Evolutionary conservation across 1,140 invertebrate genomes (phyloP).

Genomic region (Bombyx mandarina): DNA sequence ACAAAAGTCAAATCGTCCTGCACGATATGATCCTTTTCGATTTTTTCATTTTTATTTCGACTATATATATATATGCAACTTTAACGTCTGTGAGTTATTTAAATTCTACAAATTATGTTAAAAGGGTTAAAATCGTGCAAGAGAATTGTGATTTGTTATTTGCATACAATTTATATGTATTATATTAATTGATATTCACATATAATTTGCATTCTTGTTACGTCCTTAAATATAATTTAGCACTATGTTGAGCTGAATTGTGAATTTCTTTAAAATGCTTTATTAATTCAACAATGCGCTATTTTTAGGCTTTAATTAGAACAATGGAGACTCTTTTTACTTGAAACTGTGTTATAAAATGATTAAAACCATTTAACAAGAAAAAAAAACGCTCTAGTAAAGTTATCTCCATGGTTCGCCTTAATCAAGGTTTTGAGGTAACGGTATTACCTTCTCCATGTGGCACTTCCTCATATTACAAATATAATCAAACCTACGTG

Average conservation of each 20-base stretch:
- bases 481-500: slow-evolving; percentile 69
- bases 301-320: slow-evolving; percentile 17
- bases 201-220: slow-evolving; percentile 5
- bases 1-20: slow-evolving; percentile 33
- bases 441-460: slow-evolving; percentile 61
- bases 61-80: background rate
- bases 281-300: slow-evolving; percentile 34
- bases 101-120: too few species aligned
- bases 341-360: slow-evolving; percentile 2
- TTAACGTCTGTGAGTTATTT: too few species aligned
- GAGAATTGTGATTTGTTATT: slow-evolving; percentile 20
- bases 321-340: slow-evolving; percentile 21
- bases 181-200: slow-evolving; percentile 44
- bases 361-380: slow-evolving; percentile 4
- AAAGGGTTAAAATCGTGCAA: slow-evolving; percentile 20
- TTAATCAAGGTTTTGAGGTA: slow-evolving; percentile 58
- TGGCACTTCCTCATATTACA: slow-evolving; percentile 64
- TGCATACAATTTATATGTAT: slow-evolving; percentile 39
- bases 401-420: slow-evolving; percentile 46
- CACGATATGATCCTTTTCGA: slow-evolving; percentile 10
- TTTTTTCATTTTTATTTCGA: slow-evolving; percentile 12
- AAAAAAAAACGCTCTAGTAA: background rate
- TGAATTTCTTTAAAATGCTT: background rate
- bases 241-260: slow-evolving; percentile 31
- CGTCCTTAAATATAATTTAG: slow-evolving; percentile 25